phyloP scores from a whole-genome alignment of 2,797 vertebrate species.

The Acanthis flammea region DNA sequence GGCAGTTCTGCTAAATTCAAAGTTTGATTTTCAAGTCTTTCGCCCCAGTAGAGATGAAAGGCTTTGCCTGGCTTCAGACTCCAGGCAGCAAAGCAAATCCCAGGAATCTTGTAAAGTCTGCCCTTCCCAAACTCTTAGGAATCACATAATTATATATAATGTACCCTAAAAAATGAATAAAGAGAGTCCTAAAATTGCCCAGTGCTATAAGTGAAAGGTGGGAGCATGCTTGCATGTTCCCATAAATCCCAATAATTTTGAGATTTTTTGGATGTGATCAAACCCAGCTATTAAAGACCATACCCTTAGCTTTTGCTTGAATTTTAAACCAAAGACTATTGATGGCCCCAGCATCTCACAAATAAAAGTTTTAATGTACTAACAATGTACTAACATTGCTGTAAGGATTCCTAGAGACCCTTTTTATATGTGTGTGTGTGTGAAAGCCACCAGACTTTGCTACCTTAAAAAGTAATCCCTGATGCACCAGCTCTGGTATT shows the following conservation, averaged over 20 bases:
- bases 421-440: not conserved
- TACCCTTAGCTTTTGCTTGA: not conserved
- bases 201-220: not conserved
- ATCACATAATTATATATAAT: no score
- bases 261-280: not conserved
- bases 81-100: not conserved
- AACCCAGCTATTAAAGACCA: not conserved
- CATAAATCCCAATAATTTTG: not conserved
- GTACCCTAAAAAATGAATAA: not conserved
- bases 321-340: not conserved
- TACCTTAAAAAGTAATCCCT: not conserved
- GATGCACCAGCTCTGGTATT: not conserved
- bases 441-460: not conserved
- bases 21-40: not conserved
- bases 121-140: not conserved
- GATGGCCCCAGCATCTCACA: not conserved
- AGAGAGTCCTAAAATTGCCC: not conserved
- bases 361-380: not conserved
- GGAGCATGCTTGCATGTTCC: not conserved
- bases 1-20: not conserved
- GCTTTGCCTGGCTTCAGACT: not conserved
- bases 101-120: not conserved
- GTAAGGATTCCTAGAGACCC: not conserved
- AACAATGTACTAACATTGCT: fast-evolving
- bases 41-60: not conserved